These are phyloP conservation scores for Antennarius maculatus DNA, from an alignment of 2,797 vertebrate species.

Conservation along the genomic window DNA sequence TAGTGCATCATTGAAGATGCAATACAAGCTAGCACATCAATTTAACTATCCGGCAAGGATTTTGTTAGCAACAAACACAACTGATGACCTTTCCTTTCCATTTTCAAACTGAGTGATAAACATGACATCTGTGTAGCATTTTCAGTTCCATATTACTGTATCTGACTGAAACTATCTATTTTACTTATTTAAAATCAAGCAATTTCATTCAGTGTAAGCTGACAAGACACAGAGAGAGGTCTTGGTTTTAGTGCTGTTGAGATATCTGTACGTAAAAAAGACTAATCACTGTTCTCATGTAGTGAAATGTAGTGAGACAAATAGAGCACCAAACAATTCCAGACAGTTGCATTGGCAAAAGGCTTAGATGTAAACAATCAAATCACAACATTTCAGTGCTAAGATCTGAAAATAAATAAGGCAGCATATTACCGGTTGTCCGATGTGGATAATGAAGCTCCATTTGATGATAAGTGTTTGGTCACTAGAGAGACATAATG, in stretches of 20 bases:
- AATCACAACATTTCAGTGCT: conserved; percentile 8
- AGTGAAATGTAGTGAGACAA: conserved; percentile 22
- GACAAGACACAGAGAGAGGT: too few relatives aligned
- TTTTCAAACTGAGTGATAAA: neutral
- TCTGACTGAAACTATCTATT: too few relatives aligned
- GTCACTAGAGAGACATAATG: conserved; percentile 7
- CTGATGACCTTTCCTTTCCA: neutral
- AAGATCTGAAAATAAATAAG: conserved; percentile 23
- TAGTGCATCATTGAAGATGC: too few relatives aligned
- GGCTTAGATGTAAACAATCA: neutral
- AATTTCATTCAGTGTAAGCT: too few relatives aligned
- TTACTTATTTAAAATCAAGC: too few relatives aligned
- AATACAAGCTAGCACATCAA: too few relatives aligned
- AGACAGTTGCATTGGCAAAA: conserved; percentile 3
- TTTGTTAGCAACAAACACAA: neutral
- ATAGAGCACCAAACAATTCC: conserved; percentile 24
- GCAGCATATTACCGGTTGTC: conserved; percentile 23
- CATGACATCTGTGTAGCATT: neutral
- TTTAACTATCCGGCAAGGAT: neutral
- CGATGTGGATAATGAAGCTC: conserved; percentile 16
- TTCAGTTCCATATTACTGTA: too few relatives aligned
- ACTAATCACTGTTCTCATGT: conserved; percentile 18
- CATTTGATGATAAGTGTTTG: conserved; percentile 4
- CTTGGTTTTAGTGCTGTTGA: too few relatives aligned
- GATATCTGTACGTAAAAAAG: neutral